These are phyloP conservation scores for Dendrolimus punctatus DNA, from an alignment of 1,140 invertebrate genomes.

Conservation along the genomic window DNA sequence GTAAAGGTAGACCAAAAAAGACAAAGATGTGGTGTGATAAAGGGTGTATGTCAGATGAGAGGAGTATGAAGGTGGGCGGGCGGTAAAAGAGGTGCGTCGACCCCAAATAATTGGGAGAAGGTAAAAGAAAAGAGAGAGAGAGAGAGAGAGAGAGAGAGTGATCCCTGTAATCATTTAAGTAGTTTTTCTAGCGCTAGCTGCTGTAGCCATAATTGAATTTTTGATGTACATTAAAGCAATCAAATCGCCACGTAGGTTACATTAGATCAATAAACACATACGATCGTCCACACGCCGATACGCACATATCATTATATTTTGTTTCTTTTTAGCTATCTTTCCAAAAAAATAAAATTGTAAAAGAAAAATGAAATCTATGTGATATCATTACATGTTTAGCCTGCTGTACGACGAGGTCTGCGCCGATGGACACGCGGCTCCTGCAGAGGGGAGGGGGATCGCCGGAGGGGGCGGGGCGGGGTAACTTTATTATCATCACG, in stretches of 20 bases:
- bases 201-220: no score
- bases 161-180: no score
- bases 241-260: slow-evolving; percentile 36
- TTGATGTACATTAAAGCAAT: slow-evolving; percentile 18
- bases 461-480: slow-evolving; percentile 33
- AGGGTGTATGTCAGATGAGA: no score
- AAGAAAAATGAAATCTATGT: slow-evolving; percentile 60
- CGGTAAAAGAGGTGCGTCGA: no score
- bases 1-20: no score
- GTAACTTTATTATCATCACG: slow-evolving; percentile 42
- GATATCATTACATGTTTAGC: slow-evolving; percentile 63
- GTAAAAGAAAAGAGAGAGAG: no score
- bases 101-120: no score
- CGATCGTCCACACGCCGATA: slow-evolving; percentile 62
- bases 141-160: no score
- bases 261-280: slow-evolving; percentile 58
- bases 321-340: slow-evolving; percentile 44
- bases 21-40: no score
- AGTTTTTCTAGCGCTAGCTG: no score
- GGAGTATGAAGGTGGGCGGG: no score
- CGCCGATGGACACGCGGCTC: slow-evolving; percentile 32
- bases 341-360: slow-evolving; percentile 53
- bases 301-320: slow-evolving; percentile 65
- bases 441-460: slow-evolving; percentile 42
- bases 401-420: slow-evolving; percentile 30